Conservation (phyloP, 2,113 vertebrate genomes). For the Galeopterus variegatus region DNA sequence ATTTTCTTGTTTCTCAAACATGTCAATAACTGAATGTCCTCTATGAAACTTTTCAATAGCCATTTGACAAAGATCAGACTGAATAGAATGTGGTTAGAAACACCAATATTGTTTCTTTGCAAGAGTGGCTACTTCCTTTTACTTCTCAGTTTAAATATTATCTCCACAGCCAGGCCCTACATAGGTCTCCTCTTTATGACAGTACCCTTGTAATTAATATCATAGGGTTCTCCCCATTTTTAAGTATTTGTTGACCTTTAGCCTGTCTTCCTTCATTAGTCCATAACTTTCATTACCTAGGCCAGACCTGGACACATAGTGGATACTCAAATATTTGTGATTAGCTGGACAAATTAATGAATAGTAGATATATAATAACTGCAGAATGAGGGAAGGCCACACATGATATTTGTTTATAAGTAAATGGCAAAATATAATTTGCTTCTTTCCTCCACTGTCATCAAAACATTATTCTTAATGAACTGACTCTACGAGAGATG, state of each 20-base stretch:
- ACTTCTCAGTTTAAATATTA: neutral
- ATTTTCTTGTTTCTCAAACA: neutral
- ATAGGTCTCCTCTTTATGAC: neutral
- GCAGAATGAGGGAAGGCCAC: neutral
- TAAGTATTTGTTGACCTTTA: neutral
- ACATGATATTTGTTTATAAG: neutral
- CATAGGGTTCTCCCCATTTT: neutral
- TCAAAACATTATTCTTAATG: neutral
- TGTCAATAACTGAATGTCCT: neutral
- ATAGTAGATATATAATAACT: no score
- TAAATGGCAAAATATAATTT: neutral
- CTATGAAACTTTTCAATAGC: neutral
- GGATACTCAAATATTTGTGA: neutral
- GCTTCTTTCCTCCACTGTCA: neutral
- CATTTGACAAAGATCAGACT: neutral
- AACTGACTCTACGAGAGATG: neutral
- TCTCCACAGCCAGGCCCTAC: neutral
- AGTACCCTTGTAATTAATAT: fast-evolving
- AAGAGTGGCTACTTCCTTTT: neutral
- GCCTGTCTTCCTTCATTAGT: neutral
- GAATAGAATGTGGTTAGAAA: neutral
- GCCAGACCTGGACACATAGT: neutral
- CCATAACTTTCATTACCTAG: neutral
- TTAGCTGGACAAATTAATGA: neutral
- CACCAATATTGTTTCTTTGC: neutral